Conservation (phyloP, 2,113 vertebrate genomes). For the Thomomys bottae region DNA sequence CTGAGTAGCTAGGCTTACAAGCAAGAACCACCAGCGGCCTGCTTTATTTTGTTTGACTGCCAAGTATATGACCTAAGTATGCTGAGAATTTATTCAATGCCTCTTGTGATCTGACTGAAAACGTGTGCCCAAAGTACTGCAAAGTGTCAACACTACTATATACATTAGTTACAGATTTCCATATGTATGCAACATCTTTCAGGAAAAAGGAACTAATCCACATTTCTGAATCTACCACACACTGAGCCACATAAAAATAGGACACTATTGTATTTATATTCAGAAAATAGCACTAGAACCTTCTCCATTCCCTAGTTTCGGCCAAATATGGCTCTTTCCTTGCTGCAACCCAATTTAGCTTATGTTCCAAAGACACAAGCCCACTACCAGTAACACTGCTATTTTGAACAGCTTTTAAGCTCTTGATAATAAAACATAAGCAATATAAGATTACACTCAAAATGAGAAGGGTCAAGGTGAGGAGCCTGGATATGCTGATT, state of each 20-base stretch:
- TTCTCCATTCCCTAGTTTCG: constrained; percentile 30
- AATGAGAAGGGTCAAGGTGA: constrained; percentile 11
- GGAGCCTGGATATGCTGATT: neutral
- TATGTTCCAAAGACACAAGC: neutral
- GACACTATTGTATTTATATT: constrained; percentile 18
- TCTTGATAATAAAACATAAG: constrained; percentile 16
- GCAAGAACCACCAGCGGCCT: neutral
- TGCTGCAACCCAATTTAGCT: constrained; percentile 26
- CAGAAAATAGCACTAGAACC: constrained; percentile 47
- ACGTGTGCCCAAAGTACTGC: neutral
- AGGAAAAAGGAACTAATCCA: neutral
- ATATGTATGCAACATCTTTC: constrained; percentile 1
- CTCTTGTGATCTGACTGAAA: constrained; percentile 43
- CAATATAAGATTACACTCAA: neutral
- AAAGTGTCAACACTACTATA: neutral
- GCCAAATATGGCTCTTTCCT: constrained; percentile 59
- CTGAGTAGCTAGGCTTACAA: neutral
- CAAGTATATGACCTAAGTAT: neutral
- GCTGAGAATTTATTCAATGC: neutral
- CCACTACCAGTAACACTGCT: neutral
- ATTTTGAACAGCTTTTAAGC: constrained; percentile 42
- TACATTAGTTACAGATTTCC: neutral
- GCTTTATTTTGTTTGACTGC: neutral
- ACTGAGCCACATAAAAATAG: constrained; percentile 27
- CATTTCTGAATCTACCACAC: constrained; percentile 46